Base-by-base conservation (phyloP, 2,888 invertebrate species). In the Acrocyrtus sp. region DNA sequence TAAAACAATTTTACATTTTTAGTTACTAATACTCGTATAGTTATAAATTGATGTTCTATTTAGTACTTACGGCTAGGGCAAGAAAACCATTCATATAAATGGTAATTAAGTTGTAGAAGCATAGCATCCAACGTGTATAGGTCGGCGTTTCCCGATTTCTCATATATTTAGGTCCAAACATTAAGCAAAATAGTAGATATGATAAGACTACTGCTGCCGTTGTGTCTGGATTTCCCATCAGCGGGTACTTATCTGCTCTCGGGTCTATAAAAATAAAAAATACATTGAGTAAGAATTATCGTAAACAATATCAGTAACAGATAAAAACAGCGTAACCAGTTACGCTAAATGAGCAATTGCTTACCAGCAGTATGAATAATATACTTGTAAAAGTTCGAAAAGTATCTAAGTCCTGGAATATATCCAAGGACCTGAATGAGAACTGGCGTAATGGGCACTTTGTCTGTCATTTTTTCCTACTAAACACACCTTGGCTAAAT, bases 241-340 rank as follows among this genome's bases (percentile, higher is more conserved):
- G 75, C n/a, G 82, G 82, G 83, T 84, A 84, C 27, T 80, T 78
- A 41, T 81, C 80, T 15, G 84, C 83, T 24, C 83, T 79, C 4
- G 80, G 80, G 78, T 84, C 84, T 83, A 75, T n/a, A 68, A 66
- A 57, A 53, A 50, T 27, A 12, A 24, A n/a, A n/a, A n/a, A n/a
- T n/a, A n/a, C 21, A 22, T 8, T 5, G 21, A 21, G 5, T 53
- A 12, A 8, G 3, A 53, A 53, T 5, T 17, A 27, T 26, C 29
- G 22, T 24, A 26, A 3, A 26, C 3, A n/a, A 8, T 8, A 15
- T 21, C 17, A 24, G 22, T 50, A 39, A 17, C 19, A 41, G 47
- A 63, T 47, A 10, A 17, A 47, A 17, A n/a, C 21, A 47, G n/a
- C n/a, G n/a, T n/a, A n/a, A n/a, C n/a, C n/a, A n/a, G n/a, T n/a